Base-by-base conservation (phyloP, 2,113 vertebrate genomes). In the Oxyruncus cristatus region DNA sequence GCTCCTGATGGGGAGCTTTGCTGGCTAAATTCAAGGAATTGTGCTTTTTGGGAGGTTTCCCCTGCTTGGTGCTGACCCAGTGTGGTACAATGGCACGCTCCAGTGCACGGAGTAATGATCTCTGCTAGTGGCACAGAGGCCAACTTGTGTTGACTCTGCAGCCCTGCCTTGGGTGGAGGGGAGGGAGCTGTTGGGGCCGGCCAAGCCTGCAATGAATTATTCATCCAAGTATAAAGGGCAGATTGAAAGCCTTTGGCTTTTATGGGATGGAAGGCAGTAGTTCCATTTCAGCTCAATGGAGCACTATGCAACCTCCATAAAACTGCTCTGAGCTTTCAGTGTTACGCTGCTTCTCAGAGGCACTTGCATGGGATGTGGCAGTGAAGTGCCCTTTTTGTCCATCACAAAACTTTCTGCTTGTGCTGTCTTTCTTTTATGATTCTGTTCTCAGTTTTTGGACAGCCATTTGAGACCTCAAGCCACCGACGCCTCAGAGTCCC, bases 211-310 rank as follows among this genome's bases (percentile, higher is more conserved):
- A 15, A 71, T 91, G 85, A 93, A 95, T 93, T 96, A 95, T 92
- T 97, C 93, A 97, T 95, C 79, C 50, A 71, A 55, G 42, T 74
- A 94, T 84, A 96, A 96, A 97, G 90, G 90, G n/a, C 67, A 94
- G 85, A 94, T 94, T 96, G 95, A 96, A 95, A 96, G 61, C 68
- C 72, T 76, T 90, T 63, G 88, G 93, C 72, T 96, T 96, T 90
- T 92, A 46, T 92, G 88, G 88, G 53, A 32, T 47, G 85, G 68
- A 67, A 77, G 78, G 90, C 88, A 74, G 90, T 46, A 62, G 85
- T 88, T 96, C 67, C 42, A 49, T 90, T 96, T 86, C 83, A 47
- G 88, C 75, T 96, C 70, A 95, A 2, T 77, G 88, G 79, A 96
- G 88, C 72, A 42, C 92, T 97, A 9, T 97, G 82, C 68, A 50